Percentiles rank a stretch among this genome's conserved stretches.
Evolutionary conservation across 2,888 invertebrate species (phyloP).

Genomic region (Tuberolachnus salignus): DNA sequence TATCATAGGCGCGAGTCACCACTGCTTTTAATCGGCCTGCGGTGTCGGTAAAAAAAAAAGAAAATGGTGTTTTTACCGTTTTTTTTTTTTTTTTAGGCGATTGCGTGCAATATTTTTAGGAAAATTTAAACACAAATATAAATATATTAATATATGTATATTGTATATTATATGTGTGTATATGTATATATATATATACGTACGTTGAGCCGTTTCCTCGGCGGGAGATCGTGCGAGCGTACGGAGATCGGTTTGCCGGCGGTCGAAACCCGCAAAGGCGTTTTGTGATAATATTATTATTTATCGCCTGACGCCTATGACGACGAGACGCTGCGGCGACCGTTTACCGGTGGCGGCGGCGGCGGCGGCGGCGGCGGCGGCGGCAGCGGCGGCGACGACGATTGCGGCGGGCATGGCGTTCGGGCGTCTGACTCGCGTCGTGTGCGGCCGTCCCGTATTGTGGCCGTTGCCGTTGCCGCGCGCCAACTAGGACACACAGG

Average conservation of each 20-base stretch:
- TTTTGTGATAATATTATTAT: not conserved
- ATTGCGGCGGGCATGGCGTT: slow-evolving; percentile 46
- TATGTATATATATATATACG: no score
- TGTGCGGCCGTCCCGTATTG: slow-evolving; percentile 16
- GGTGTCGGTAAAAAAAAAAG: no score
- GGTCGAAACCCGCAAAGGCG: not conserved
- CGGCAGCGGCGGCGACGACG: not conserved
- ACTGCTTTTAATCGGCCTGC: no score
- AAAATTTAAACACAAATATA: no score
- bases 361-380: not conserved
- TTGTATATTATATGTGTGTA: no score
- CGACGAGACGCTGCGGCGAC: slow-evolving; percentile 4
- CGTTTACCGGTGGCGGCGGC: not conserved
- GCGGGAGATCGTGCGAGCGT: not conserved
- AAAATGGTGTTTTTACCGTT: no score
- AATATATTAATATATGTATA: no score
- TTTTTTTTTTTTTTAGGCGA: no score
- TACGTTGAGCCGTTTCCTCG: no score
- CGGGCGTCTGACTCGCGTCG: slow-evolving; percentile 51
- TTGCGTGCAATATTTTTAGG: no score
- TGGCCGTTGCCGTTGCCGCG: slow-evolving; percentile 14
- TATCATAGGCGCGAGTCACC: no score
- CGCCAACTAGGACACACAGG: slow-evolving; percentile 50
- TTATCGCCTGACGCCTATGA: not conserved
- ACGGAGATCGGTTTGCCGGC: not conserved